A percentile compares a stretch with the other conserved stretches of the same genome.
Conservation (phyloP, 2,113 vertebrate species). For the Indicator indicator region DNA sequence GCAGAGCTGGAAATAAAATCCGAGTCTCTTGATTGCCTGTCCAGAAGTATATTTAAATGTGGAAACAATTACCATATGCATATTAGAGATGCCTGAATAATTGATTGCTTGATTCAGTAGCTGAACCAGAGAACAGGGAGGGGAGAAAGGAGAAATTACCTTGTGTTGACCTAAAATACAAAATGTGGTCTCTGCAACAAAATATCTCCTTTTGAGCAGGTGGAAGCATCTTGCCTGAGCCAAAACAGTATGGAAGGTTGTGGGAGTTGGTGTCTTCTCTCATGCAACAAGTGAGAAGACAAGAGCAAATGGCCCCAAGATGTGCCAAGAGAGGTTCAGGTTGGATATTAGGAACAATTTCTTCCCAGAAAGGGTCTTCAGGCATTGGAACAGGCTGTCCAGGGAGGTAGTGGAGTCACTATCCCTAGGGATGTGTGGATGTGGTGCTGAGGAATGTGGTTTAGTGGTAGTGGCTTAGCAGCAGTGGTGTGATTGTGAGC, state of each 20-base stretch:
- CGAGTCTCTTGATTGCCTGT: slow-evolving; percentile 39
- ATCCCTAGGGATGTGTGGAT: too few species aligned
- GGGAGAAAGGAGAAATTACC: neutral
- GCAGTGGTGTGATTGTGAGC: too few species aligned
- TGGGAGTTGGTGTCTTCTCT: too few species aligned
- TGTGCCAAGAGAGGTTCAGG: too few species aligned
- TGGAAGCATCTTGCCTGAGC: neutral
- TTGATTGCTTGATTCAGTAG: slow-evolving; percentile 37
- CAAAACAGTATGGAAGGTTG: neutral
- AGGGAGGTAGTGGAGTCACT: too few species aligned
- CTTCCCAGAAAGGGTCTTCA: too few species aligned
- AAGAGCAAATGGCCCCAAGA: too few species aligned
- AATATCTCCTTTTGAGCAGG: slow-evolving; percentile 2
- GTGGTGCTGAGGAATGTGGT: too few species aligned
- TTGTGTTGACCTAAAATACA: neutral
- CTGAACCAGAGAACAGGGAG: neutral
- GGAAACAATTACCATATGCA: slow-evolving; percentile 57
- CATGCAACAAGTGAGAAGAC: too few species aligned
- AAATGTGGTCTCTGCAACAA: neutral
- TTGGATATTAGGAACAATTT: too few species aligned
- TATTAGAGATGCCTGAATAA: slow-evolving; percentile 42
- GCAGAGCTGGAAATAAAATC: slow-evolving; percentile 41
- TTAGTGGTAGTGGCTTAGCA: too few species aligned
- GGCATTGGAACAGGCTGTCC: too few species aligned
- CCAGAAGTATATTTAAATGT: slow-evolving; percentile 39